Conservation (phyloP, 2,113 vertebrate species). For the Picathartes gymnocephalus region DNA sequence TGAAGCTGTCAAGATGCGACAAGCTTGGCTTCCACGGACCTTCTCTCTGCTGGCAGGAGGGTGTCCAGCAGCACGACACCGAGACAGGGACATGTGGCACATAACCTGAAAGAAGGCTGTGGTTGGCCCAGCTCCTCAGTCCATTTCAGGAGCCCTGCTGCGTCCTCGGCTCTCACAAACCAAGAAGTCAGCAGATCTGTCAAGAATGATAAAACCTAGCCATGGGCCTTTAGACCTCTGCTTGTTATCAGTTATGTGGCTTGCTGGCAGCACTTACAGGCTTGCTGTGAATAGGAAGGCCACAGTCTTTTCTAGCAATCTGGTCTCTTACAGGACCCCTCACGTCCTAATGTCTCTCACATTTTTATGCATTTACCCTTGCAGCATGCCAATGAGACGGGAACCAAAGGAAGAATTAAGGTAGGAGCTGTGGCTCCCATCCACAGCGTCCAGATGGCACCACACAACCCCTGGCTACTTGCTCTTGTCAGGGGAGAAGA, state of each 20-base stretch:
- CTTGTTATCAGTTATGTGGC: neutral
- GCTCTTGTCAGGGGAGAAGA: neutral
- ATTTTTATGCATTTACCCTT: neutral
- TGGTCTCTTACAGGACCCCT: neutral
- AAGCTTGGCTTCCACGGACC: neutral
- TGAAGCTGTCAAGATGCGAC: neutral
- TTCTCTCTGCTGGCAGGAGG: neutral
- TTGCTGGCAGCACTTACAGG: neutral
- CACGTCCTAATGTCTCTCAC: accelerated
- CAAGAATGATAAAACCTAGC: neutral
- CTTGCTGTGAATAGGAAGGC: neutral
- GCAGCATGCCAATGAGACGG: neutral
- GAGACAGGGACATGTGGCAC: neutral
- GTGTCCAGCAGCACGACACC: neutral
- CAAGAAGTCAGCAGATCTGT: slow-evolving; percentile 5
- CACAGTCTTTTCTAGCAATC: neutral
- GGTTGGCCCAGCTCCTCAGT: neutral
- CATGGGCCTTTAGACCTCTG: neutral
- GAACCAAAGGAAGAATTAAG: neutral
- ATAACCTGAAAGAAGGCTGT: accelerated
- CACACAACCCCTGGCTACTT: neutral
- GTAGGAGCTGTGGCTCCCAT: neutral
- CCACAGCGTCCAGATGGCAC: neutral
- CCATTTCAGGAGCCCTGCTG: neutral
- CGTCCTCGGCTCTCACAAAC: neutral